Percentiles rank a stretch among this genome's conserved stretches.
Evolutionary conservation across 2,113 vertebrate species (phyloP).

Genomic region (Glaucidium brasilianum): DNA sequence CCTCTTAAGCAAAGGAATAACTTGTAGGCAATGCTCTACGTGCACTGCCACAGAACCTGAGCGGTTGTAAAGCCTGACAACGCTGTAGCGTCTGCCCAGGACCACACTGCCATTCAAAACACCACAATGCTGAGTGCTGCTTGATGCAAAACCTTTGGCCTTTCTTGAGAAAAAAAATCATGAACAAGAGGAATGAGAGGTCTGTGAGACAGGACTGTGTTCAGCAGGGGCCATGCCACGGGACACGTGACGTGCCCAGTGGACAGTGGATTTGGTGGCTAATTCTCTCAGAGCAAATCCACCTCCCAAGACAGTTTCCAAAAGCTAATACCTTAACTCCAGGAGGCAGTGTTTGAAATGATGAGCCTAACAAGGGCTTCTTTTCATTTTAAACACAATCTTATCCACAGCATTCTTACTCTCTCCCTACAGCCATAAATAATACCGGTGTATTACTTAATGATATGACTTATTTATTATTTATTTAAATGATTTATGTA

Average conservation of each 20-base stretch:
- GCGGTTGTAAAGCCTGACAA: background rate
- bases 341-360: background rate
- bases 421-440: constrained; percentile 40
- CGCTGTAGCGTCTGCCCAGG: background rate
- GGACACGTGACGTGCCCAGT: fast-evolving
- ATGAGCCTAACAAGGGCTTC: background rate
- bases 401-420: background rate
- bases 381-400: background rate
- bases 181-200: background rate
- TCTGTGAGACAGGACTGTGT: background rate
- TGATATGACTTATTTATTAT: constrained; percentile 65
- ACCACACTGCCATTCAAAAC: background rate
- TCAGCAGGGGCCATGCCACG: background rate
- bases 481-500: constrained; percentile 61
- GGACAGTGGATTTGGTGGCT: background rate
- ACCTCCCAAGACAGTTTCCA: background rate
- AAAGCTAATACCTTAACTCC: background rate
- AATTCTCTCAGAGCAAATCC: background rate
- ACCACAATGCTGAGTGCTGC: background rate
- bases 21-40: background rate
- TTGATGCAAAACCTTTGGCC: background rate
- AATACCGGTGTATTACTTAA: constrained; percentile 53
- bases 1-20: background rate
- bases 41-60: background rate
- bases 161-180: background rate